A percentile compares a stretch with the other conserved stretches of the same genome.
These are phyloP conservation scores for Maconellicoccus hirsutus DNA, from an alignment of 1,140 invertebrate species.

Conservation along the genomic window DNA sequence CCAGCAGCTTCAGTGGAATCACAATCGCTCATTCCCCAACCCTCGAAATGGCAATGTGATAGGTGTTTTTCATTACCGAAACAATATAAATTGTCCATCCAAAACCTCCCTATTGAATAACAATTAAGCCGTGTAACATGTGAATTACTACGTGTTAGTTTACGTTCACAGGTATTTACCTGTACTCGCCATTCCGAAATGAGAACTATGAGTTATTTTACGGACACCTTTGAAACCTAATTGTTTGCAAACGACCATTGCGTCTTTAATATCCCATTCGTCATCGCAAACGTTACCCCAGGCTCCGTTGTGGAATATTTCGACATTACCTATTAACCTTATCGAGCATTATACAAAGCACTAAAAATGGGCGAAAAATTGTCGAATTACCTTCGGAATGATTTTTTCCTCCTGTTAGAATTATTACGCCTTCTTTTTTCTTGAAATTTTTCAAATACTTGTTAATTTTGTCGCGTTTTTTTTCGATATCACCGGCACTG, in stretches of 20 bases:
- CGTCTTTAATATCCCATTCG: conserved; percentile 75
- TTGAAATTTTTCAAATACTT: conserved; percentile 5
- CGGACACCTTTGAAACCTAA: conserved; percentile 51
- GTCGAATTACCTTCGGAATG: not conserved
- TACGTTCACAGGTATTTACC: conserved; percentile 49
- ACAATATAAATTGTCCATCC: conserved; percentile 85
- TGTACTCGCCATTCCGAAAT: conserved; percentile 57
- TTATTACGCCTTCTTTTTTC: not conserved
- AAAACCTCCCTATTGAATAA: conserved; percentile 52
- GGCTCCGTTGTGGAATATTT: conserved; percentile 67
- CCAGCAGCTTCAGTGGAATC: conserved; percentile 63
- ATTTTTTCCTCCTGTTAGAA: conserved; percentile 2
- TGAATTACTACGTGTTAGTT: too few species aligned
- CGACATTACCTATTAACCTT: conserved; percentile 73
- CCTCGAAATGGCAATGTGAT: conserved; percentile 61
- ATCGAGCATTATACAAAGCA: too few species aligned
- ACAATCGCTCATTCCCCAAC: conserved; percentile 74
- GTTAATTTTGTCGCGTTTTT: not conserved
- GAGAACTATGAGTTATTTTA: conserved; percentile 53
- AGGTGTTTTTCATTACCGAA: conserved; percentile 62
- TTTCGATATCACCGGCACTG: not conserved
- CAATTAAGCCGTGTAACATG: not conserved
- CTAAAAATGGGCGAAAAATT: not conserved
- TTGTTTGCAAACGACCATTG: conserved; percentile 66
- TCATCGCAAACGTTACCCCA: conserved; percentile 90